Base-by-base conservation (phyloP, 92 coral and sea anemone species). In the Galaxea fascicularis region DNA sequence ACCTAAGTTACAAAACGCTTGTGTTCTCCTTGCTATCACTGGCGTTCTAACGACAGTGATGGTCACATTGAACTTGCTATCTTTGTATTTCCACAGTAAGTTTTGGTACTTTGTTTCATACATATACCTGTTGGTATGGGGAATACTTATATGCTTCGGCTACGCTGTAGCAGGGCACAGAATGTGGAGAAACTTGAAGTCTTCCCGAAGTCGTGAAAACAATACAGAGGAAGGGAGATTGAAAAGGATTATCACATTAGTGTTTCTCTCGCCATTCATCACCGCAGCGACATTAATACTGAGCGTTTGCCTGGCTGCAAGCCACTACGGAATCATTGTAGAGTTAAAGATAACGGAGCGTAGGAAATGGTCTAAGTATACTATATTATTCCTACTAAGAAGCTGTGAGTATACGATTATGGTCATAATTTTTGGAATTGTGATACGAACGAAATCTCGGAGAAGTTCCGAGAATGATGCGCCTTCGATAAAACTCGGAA, bases 81-180 rank as follows among this genome's bases (percentile, higher is more conserved):
- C 86, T 10, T 47, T 85, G 60, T 51, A 51, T 24, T 20, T 26
- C 0, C 53, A 77, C 8, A 91, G 90, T 14, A 86, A 83, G 45
- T 26, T 68, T 16, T 53, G 90, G 83, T 27, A 82, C 11, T 75
- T 93, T 44, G 49, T 69, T 18, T 93, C 95, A 22, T 86, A 93
- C 53, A 57, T 74, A 12, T 9, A 82, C 31, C 49, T 77, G 35
- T 84, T 56, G 0, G 15, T 64, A 12, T 93, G 97, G 95, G 97
- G 97, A 20, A 22, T 83, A 21, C 15, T 86, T 22, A 76, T 93
- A 4, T 82, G 92, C 49, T 44, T 88, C 14, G 93, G 97, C 13
- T 93, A 82, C 65, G 82, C 89, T 15, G 28, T 89, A 20, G 88
- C 95, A 26, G 94, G 88, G n/a, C 44, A 51, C 56, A 82, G 90